These are phyloP conservation scores for Echinometra lucunter DNA, from an alignment of 53 echinoderm and acorn worm species.

Conservation along the genomic window DNA sequence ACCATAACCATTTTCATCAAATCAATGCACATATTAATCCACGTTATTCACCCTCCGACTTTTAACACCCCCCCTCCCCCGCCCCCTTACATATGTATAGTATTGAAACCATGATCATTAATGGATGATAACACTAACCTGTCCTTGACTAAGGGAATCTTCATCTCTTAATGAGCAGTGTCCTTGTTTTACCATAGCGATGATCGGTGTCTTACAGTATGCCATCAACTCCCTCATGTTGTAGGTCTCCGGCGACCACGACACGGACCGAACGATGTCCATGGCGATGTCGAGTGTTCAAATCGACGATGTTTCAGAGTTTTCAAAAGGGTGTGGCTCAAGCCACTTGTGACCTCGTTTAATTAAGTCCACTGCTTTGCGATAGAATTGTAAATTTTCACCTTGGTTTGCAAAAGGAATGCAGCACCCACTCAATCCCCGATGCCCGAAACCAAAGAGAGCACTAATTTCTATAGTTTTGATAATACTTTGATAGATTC, in stretches of 20 bases:
- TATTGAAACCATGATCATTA: not conserved
- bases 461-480: not conserved
- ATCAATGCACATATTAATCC: too few relatives aligned
- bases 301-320: not conserved
- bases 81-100: too few relatives aligned
- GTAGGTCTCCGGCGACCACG: conserved; percentile 61
- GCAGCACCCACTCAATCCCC: not conserved
- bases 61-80: too few relatives aligned
- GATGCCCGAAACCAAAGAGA: not conserved
- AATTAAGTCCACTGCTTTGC: not conserved
- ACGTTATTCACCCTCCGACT: too few relatives aligned
- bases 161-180: conserved; percentile 83
- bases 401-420: not conserved
- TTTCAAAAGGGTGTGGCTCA: not conserved
- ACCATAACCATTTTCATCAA: not conserved
- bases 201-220: conserved; percentile 67
- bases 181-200: conserved; percentile 87
- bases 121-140: conserved; percentile 75
- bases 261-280: conserved; percentile 41
- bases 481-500: not conserved
- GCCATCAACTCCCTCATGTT: conserved; percentile 41
- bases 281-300: not conserved
- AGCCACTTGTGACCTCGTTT: not conserved
- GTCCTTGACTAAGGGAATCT: conserved; percentile 89
- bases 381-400: not conserved